Percentiles rank a stretch among this genome's conserved stretches.
These are phyloP conservation scores for Dasyornis broadbenti DNA, from an alignment of 2,113 vertebrate species.

Conservation along the genomic window DNA sequence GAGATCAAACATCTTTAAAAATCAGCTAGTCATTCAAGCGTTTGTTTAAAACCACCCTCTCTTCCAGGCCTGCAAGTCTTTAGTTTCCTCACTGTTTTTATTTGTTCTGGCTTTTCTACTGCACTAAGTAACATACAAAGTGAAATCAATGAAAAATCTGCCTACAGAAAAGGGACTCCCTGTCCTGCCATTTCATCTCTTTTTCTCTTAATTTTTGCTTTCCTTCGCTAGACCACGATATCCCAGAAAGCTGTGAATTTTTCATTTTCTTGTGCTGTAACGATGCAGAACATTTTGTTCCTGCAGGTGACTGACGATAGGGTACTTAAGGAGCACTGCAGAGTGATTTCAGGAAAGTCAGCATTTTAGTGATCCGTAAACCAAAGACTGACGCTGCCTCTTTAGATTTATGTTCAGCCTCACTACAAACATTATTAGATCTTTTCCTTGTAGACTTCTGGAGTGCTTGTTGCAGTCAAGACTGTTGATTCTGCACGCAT, in stretches of 20 bases:
- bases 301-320: neutral
- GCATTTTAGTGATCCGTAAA: neutral
- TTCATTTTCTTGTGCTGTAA: neutral
- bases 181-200: neutral
- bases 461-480: neutral
- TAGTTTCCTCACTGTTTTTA: slow-evolving; percentile 21
- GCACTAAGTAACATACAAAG: neutral
- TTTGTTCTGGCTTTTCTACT: slow-evolving; percentile 42
- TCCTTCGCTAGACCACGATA: neutral
- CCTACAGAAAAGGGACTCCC: neutral
- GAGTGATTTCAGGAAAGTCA: neutral
- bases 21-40: neutral
- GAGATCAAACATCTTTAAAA: slow-evolving; percentile 32
- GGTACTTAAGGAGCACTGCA: neutral
- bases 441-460: neutral
- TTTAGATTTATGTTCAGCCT: neutral
- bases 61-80: neutral
- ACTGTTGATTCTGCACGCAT: neutral
- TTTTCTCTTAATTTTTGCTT: neutral
- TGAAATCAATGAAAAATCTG: neutral
- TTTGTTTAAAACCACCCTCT: neutral
- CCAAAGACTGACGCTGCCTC: neutral
- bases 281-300: neutral
- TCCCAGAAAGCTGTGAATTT: neutral
- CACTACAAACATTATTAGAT: neutral